These are phyloP conservation scores for Tinea semifulvella DNA, from an alignment of 2,888 invertebrate genomes.

Conservation along the genomic window DNA sequence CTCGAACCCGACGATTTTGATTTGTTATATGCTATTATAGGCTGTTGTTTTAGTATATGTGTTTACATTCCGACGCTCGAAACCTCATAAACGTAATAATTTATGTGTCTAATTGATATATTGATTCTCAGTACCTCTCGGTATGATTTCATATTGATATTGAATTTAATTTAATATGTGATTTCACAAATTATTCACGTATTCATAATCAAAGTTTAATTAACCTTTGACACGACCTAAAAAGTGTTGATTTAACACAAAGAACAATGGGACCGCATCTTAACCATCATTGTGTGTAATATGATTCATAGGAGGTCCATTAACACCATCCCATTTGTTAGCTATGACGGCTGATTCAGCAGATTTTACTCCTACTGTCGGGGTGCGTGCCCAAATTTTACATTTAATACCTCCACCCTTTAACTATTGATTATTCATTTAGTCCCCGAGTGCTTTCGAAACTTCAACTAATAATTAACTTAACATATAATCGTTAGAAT, in stretches of 20 bases:
- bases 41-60: background rate
- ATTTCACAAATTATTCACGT: background rate
- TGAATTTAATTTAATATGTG: background rate
- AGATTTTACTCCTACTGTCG: slow-evolving; percentile 21
- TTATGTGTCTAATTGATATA: background rate
- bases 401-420: slow-evolving; percentile 18
- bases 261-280: slow-evolving; percentile 11
- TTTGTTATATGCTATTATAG: slow-evolving; percentile 1
- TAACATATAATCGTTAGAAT: slow-evolving; percentile 3
- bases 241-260: slow-evolving; percentile 4
- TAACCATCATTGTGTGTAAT: slow-evolving; percentile 35
- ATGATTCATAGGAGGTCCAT: slow-evolving; percentile 30
- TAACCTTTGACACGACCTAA: background rate
- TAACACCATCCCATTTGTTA: slow-evolving; percentile 27
- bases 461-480: slow-evolving; percentile 15
- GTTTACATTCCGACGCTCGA: background rate
- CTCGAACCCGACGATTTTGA: slow-evolving; percentile 6
- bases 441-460: slow-evolving; percentile 13
- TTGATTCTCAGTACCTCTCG: background rate
- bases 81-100: background rate
- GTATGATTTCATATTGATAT: background rate
- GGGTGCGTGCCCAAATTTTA: slow-evolving; percentile 33
- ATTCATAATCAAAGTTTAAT: background rate
- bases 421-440: slow-evolving; percentile 45
- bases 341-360: slow-evolving; percentile 30